Conservation (phyloP, 2,113 vertebrate species). For the Grammomys dolichurus region DNA sequence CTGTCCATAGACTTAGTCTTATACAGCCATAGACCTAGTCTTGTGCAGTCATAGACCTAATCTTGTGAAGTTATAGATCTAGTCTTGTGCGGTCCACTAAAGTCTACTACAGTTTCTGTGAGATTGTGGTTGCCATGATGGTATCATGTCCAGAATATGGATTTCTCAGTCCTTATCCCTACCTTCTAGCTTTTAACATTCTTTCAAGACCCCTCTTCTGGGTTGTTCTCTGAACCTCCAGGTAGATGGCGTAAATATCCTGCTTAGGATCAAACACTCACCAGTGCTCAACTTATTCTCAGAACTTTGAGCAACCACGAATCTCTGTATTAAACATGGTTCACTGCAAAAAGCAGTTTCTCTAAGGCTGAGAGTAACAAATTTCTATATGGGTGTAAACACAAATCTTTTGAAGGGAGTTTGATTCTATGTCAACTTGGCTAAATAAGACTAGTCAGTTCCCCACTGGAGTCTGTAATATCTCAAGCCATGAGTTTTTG, state of each 20-base stretch:
- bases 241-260: background rate
- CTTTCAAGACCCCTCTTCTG: background rate
- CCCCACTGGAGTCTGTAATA: background rate
- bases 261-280: background rate
- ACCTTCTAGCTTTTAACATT: background rate
- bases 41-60: background rate
- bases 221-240: background rate
- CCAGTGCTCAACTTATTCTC: background rate
- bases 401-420: background rate
- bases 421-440: background rate
- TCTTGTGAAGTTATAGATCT: background rate
- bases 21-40: background rate
- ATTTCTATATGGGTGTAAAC: background rate
- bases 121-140: background rate
- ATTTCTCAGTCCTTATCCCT: background rate
- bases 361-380: background rate
- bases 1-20: background rate
- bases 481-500: background rate
- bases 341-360: background rate
- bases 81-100: too few species aligned
- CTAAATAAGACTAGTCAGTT: background rate
- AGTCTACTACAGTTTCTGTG: background rate
- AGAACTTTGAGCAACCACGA: background rate
- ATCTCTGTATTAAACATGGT: background rate
- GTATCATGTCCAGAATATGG: background rate